Conservation (phyloP, 2,113 vertebrate genomes). For the Alces alces region DNA sequence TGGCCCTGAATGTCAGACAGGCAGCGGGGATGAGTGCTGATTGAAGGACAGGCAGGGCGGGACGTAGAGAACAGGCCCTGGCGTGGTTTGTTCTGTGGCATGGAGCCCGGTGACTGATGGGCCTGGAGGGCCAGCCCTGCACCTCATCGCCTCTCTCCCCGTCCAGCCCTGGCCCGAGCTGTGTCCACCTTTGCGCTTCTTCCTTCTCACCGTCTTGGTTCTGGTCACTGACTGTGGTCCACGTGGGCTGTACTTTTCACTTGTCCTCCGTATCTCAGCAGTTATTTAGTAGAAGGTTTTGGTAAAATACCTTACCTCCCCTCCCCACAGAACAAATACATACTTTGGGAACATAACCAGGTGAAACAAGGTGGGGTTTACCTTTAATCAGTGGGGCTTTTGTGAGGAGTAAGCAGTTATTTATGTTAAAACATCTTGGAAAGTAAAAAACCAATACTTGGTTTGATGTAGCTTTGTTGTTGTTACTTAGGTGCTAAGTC, state of each 20-base stretch:
- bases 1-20: background rate
- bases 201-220: background rate
- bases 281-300: background rate
- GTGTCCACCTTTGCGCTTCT: accelerated
- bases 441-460: background rate
- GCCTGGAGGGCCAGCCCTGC: background rate
- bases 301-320: background rate
- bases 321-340: background rate
- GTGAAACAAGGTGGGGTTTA: background rate
- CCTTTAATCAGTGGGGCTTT: background rate
- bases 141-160: accelerated
- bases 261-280: accelerated
- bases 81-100: too few species aligned
- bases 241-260: accelerated
- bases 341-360: background rate
- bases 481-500: background rate
- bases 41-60: accelerated
- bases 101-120: accelerated
- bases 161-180: background rate
- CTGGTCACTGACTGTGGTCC: background rate
- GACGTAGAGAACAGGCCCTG: accelerated
- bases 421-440: background rate
- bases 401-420: background rate
- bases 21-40: background rate
- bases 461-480: background rate